Conservation (phyloP, 2,888 invertebrate species). For the Cephonodes hylas region DNA sequence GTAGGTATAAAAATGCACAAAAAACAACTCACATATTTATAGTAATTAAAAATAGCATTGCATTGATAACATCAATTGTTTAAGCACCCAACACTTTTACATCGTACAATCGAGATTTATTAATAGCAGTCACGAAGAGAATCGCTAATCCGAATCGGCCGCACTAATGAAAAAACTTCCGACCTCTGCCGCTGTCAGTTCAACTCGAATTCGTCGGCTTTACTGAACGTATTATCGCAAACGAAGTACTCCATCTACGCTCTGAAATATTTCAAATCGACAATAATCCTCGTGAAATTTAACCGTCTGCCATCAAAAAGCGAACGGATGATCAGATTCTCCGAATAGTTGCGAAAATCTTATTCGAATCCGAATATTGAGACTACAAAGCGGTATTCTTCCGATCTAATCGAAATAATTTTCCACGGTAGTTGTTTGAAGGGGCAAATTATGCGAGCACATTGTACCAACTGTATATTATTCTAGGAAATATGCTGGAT, state of each 20-base stretch:
- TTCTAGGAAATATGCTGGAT: not conserved
- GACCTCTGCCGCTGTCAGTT: slow-evolving; percentile 35
- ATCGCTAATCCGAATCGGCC: slow-evolving; percentile 32
- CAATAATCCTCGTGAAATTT: not conserved
- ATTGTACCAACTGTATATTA: not conserved
- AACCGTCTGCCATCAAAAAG: not conserved
- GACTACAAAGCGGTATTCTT: not conserved
- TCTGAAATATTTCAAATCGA: slow-evolving; percentile 5
- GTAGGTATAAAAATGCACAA: too few species aligned
- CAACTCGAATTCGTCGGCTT: slow-evolving; percentile 31
- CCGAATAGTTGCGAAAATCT: not conserved
- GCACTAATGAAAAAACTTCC: slow-evolving; percentile 48
- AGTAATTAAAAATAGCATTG: not conserved
- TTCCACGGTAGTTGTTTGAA: not conserved
- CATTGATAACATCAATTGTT: not conserved
- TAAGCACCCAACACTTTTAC: not conserved
- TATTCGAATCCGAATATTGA: not conserved
- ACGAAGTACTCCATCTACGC: slow-evolving; percentile 16
- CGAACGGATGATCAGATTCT: not conserved
- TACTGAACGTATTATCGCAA: slow-evolving; percentile 14
- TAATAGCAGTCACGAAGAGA: not conserved
- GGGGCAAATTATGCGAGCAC: not conserved
- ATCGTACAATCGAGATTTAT: not conserved
- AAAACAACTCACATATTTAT: too few species aligned
- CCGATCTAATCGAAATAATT: not conserved